phyloP scores from a whole-genome alignment of 2,888 invertebrate species.

The Pristionchus maxplancki region DNA sequence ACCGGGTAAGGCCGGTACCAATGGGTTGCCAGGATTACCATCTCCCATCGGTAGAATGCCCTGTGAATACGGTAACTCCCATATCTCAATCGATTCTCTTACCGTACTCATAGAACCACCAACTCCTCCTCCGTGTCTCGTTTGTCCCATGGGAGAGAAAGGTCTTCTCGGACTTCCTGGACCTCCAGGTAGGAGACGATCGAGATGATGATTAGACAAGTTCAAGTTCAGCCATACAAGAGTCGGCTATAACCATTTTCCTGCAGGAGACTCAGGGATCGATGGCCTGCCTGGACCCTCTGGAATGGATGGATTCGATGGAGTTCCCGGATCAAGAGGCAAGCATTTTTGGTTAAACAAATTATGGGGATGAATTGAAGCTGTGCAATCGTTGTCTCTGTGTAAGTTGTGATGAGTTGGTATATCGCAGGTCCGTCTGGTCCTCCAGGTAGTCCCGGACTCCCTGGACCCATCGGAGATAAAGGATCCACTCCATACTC shows the following conservation, averaged over 20 bases:
- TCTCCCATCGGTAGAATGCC: neutral
- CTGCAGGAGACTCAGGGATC: neutral
- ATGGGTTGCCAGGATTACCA: constrained; percentile 24
- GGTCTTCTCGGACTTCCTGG: neutral
- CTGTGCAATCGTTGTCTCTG: neutral
- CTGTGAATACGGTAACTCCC: constrained; percentile 19
- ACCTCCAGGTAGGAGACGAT: neutral
- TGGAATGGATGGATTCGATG: constrained; percentile 30
- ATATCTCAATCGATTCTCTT: neutral
- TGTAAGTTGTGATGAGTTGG: neutral
- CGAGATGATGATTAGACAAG: too few relatives aligned
- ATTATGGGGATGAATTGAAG: too few relatives aligned
- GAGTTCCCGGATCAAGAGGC: neutral
- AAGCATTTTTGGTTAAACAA: neutral
- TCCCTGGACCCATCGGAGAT: neutral
- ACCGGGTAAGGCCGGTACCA: constrained; percentile 15
- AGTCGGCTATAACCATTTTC: too few relatives aligned
- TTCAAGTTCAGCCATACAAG: too few relatives aligned
- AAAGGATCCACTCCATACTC: neutral
- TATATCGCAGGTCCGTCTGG: neutral
- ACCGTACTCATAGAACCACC: neutral
- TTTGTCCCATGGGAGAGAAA: neutral
- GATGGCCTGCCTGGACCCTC: neutral
- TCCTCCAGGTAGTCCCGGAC: neutral
- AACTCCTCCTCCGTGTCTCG: neutral